Evolutionary conservation across 2,888 invertebrate genomes (phyloP).

Genomic region (Gymnoscelis rufifasciata): DNA sequence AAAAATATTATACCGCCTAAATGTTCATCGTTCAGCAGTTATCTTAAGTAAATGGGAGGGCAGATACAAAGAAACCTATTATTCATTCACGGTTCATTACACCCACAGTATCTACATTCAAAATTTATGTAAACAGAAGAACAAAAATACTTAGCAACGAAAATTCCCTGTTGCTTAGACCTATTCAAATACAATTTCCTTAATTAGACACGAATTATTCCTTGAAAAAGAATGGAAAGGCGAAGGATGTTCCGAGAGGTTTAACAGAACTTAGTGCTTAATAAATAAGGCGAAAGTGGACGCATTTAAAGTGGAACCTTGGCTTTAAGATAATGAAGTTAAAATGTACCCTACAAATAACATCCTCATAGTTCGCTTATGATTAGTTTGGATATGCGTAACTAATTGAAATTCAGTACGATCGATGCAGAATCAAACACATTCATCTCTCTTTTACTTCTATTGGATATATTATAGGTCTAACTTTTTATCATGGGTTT

Average conservation of each 20-base stretch:
- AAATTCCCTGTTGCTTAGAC: slow-evolving; percentile 44
- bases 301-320: slow-evolving; percentile 31
- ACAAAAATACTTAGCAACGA: slow-evolving; percentile 39
- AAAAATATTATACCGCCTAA: slow-evolving; percentile 13
- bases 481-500: no score
- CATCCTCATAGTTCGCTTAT: no score
- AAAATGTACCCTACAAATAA: slow-evolving; percentile 21
- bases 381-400: no score
- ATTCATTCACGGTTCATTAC: slow-evolving; percentile 30
- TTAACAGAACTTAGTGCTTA: slow-evolving; percentile 33
- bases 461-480: no score
- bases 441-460: no score
- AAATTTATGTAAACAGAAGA: slow-evolving; percentile 42
- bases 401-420: no score
- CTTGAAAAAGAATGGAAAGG: slow-evolving; percentile 55
- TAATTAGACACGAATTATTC: slow-evolving; percentile 59
- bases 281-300: slow-evolving; percentile 38
- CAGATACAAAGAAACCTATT: slow-evolving; percentile 29
- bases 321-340: slow-evolving; percentile 29
- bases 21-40: slow-evolving; percentile 23
- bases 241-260: slow-evolving; percentile 27
- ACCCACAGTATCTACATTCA: slow-evolving; percentile 27
- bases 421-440: no score
- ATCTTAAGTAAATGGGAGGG: slow-evolving; percentile 24
- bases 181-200: slow-evolving; percentile 59